Evolutionary conservation across 2,797 vertebrate genomes (phyloP).

Genomic region (Rhinella marina): DNA sequence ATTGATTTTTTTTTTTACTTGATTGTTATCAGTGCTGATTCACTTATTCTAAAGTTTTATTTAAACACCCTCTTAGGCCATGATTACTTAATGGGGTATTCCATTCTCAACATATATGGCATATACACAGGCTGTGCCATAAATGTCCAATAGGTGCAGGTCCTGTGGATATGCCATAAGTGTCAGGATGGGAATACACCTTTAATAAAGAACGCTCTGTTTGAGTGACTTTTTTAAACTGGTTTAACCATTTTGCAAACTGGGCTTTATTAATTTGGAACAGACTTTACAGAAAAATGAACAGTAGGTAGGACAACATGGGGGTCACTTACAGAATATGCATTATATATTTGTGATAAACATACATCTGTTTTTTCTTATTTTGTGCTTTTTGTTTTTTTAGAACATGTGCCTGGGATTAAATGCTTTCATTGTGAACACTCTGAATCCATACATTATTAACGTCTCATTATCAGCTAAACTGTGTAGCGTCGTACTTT

Average conservation of each 20-base stretch:
- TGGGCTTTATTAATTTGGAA: neutral
- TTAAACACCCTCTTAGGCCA: too few species aligned
- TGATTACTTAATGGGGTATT: too few species aligned
- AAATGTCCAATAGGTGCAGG: too few species aligned
- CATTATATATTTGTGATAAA: neutral
- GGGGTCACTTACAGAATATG: neutral
- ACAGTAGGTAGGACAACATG: neutral
- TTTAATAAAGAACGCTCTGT: too few species aligned
- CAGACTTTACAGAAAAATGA: neutral
- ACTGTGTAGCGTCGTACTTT: conserved; percentile 82
- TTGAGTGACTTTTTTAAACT: too few species aligned
- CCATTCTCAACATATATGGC: too few species aligned
- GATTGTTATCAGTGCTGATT: too few species aligned
- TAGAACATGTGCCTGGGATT: conserved; percentile 79
- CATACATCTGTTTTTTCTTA: neutral
- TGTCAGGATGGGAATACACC: too few species aligned
- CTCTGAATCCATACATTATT: conserved; percentile 82
- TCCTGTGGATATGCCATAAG: too few species aligned
- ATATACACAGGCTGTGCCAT: too few species aligned
- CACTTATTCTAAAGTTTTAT: too few species aligned
- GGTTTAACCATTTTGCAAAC: neutral
- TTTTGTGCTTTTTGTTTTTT: neutral
- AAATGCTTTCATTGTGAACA: conserved; percentile 75
- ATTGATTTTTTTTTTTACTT: too few species aligned
- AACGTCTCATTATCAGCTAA: conserved; percentile 86